Base-by-base conservation (phyloP, 1,140 invertebrate species). In the Pollicipes pollicipes region DNA sequence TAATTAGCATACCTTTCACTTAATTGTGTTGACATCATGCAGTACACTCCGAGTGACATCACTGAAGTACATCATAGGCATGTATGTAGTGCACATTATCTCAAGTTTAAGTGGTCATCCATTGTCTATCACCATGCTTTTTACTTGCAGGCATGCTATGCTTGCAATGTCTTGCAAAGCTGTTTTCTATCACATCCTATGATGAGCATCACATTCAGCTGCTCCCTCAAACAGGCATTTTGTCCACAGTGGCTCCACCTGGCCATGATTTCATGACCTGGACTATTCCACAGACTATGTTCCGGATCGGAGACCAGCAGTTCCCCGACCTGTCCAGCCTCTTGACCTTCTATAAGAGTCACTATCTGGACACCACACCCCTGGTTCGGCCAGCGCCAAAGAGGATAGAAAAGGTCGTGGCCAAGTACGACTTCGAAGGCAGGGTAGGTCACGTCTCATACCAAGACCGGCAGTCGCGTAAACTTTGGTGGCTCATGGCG, bases 301-400 rank as follows among this genome's bases (percentile, higher is more conserved):
- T 93, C 83, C 84, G 92, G 72, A 98, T 98, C 76, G 95, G 95
- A 24, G 94, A 98, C 82, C 92, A 97, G 78, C 86, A 88, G 76
- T 99, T 98, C 82, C 83, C 88, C 4, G 93, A 97, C 82, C 87
- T 98, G 78, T 90, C 95, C 66, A 87, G 87, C 75, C 82, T 98
- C 71, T 82, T 98, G 73, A 88, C 87, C 69, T 98, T 98, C 84
- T 97, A 96, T 78, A 93, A 96, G 79, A 84, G 94, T 68, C 95
- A 98, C 83, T 97, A 96, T 79, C 83, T 98, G 80, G 95, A 98
- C 79, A 96, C 94, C 10, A 97, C 94, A 32, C 92, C 94, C 66
- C 82, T 98, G 32, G 89, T 93, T 70, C 84, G 88, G 78, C 95
- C 95, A 26, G 89, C 91, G 67, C 83, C 84, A 29, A 86, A 87